Evolutionary conservation across 1,140 invertebrate genomes (phyloP).

Genomic region (Sycophaga agraensis): DNA sequence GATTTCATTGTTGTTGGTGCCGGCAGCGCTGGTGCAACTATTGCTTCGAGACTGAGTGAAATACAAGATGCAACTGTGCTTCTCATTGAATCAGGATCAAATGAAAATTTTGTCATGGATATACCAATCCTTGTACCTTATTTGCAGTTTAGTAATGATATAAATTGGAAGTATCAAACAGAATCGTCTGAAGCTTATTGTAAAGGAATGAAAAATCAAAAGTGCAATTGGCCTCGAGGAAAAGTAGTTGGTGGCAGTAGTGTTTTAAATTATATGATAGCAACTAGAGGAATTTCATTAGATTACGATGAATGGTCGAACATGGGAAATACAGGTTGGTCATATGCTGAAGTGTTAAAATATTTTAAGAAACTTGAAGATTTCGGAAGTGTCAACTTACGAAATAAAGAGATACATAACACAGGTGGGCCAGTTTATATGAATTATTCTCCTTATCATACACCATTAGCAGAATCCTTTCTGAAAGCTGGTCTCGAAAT

Average conservation of each 20-base stretch:
- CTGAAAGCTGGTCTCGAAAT: neutral
- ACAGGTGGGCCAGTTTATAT: conserved; percentile 1
- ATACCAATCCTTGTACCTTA: neutral
- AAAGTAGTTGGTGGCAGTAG: conserved; percentile 10
- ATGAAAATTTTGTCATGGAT: neutral
- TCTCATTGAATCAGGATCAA: neutral
- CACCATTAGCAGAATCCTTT: neutral
- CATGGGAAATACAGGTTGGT: conserved; percentile 64
- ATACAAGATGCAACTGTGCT: neutral
- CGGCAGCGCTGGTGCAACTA: neutral
- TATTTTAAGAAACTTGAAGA: conserved; percentile 60
- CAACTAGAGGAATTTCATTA: conserved; percentile 43
- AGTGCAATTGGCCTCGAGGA: neutral
- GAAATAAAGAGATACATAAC: conserved; percentile 8
- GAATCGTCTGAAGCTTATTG: conserved; percentile 2
- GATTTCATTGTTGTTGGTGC: conserved; percentile 5
- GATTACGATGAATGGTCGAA: conserved; percentile 59
- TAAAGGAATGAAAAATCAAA: neutral
- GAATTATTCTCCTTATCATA: conserved; percentile 17
- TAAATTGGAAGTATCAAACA: conserved; percentile 10
- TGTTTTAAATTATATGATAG: conserved; percentile 13
- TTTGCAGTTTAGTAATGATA: neutral
- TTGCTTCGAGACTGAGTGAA: conserved; percentile 6
- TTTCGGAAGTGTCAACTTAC: neutral
- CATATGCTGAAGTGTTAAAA: conserved; percentile 59